Evolutionary conservation across 2,888 invertebrate species (phyloP), one percentile per base, ranked within the genome.

Genomic region (Quadriops clusia): DNA sequence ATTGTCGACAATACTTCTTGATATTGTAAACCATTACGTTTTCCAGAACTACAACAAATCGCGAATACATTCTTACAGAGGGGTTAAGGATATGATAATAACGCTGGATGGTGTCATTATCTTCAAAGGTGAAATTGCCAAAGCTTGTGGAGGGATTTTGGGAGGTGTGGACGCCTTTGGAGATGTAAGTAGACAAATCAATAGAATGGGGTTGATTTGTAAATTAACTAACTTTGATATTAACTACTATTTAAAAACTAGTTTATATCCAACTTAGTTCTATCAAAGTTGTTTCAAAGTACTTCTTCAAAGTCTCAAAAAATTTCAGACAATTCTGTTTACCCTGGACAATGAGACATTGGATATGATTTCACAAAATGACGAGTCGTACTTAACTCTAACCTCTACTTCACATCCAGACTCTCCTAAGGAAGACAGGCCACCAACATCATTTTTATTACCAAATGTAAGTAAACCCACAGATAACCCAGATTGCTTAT

Each of bases 31-130:
- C n/a, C n/a, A n/a, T n/a, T n/a, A n/a, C n/a, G n/a, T 14, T 28
- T 58, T 62, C 16, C 59, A 86, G 86, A 87, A 87, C 56, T 87
- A 89, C 58, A 86, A 86, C 58, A 86, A 86, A 58, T 86, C 86
- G 1, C 67, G 87, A 36, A 85, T 86, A 43, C 79, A 87, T 58
- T 82, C 85, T 0, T 73, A 75, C 33, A 70, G 85, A 35, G 87
- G 87, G 25, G 80, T 76, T 4, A 74, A 72, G 44, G 66, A 81
- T 46, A 61, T 85, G 7, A 69, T 74, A 37, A 74, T 87, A 15
- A 67, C 65, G 37, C 54, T 86, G 33, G 82, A 86, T 53, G 72
- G 72, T 9, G 56, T 57, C 26, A 54, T 70, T 16, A 77, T 87
- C 50, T 87, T 87, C 58, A 70, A 72, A 45, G 87, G 87, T 1